These are phyloP conservation scores for Gasterosteus aculeatus DNA, from an alignment of 2,113 vertebrate genomes.

Conservation along the genomic window DNA sequence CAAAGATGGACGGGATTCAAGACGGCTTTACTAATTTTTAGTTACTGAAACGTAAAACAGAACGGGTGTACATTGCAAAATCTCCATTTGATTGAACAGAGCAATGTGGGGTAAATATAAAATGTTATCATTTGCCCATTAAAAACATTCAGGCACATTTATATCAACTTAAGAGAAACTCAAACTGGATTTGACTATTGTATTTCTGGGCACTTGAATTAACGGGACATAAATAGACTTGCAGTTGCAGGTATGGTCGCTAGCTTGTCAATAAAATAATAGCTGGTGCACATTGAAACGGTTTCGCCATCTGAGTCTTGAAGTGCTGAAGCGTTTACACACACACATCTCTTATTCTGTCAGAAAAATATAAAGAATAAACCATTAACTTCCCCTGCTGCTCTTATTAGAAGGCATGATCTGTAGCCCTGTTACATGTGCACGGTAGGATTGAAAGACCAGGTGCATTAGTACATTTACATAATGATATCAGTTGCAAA, in stretches of 20 bases:
- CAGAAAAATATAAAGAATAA: background rate
- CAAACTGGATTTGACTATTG: background rate
- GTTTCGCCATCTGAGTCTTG: background rate
- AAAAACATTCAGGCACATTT: background rate
- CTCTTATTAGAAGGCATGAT: background rate
- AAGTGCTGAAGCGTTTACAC: too few relatives aligned
- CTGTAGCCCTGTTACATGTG: background rate
- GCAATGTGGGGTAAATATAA: background rate
- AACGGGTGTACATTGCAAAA: background rate
- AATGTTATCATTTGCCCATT: background rate
- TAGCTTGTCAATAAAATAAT: background rate
- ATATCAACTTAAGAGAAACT: background rate
- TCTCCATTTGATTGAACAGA: background rate
- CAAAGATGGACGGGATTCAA: background rate
- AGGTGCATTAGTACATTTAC: conserved; percentile 6
- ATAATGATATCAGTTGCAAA: conserved; percentile 13
- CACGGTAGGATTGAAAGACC: background rate
- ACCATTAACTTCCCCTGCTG: background rate
- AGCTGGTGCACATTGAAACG: background rate
- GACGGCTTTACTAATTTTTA: background rate
- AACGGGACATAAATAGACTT: background rate
- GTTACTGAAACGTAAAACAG: background rate
- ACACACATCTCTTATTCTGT: background rate
- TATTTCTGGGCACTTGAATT: background rate
- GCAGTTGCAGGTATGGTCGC: background rate